Evolutionary conservation across 2,888 invertebrate species (phyloP).

Genomic region (Buathra laborator): DNA sequence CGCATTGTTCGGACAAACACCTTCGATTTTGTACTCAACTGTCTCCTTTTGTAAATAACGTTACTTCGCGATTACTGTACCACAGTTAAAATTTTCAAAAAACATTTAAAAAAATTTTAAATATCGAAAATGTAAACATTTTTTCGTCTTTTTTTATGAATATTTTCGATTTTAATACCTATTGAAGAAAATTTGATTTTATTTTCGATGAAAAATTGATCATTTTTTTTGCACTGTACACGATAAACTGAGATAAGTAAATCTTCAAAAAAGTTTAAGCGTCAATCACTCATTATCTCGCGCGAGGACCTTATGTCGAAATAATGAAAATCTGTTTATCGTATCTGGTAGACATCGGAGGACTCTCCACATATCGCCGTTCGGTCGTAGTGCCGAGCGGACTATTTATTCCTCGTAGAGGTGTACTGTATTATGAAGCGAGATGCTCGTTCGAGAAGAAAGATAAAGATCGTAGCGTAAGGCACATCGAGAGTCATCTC

Average conservation of each 20-base stretch:
- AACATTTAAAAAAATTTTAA: too few species aligned
- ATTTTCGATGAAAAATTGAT: too few species aligned
- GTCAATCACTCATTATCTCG: neutral
- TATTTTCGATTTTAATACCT: too few species aligned
- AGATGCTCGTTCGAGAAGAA: slow-evolving; percentile 61
- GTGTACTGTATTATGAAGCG: slow-evolving; percentile 77
- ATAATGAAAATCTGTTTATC: neutral
- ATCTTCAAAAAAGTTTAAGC: neutral
- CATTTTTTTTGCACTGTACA: too few species aligned
- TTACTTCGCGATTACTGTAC: too few species aligned
- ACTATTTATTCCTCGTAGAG: slow-evolving; percentile 43
- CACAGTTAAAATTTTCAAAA: too few species aligned
- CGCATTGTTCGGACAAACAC: slow-evolving; percentile 38
- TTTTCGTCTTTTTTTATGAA: too few species aligned
- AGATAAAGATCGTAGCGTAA: slow-evolving; percentile 55
- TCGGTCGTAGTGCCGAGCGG: neutral
- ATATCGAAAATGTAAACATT: too few species aligned
- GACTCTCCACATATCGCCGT: neutral
- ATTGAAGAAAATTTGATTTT: too few species aligned
- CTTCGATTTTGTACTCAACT: neutral
- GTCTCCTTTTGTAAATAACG: too few species aligned
- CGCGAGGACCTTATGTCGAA: neutral
- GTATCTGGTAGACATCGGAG: neutral
- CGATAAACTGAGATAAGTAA: neutral
- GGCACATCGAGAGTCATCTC: slow-evolving; percentile 60